phyloP scores from a whole-genome alignment of 2,797 vertebrate species.

The Thamnophis elegans region DNA sequence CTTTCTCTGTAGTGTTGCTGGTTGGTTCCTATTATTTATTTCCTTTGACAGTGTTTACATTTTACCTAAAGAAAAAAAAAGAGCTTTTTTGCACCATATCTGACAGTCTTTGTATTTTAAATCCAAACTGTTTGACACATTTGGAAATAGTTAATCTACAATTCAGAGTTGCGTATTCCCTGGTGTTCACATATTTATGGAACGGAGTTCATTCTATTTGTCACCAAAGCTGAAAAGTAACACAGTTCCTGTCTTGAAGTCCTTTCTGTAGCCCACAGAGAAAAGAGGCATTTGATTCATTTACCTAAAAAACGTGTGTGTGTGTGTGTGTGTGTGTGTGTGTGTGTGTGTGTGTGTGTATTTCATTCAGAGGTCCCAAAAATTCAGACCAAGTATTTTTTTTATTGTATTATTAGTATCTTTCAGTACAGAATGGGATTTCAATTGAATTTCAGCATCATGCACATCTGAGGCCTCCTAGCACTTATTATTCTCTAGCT shows the following conservation, averaged over 20 bases:
- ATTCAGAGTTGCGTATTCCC: neutral
- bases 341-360: no score
- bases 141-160: constrained; percentile 21
- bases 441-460: constrained; percentile 28
- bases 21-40: constrained; percentile 19
- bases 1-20: neutral
- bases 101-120: constrained; percentile 9
- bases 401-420: constrained; percentile 35
- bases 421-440: constrained; percentile 43
- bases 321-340: no score
- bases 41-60: neutral
- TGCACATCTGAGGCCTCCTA: constrained; percentile 33
- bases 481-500: constrained; percentile 23
- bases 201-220: constrained; percentile 26
- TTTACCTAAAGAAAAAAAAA: neutral
- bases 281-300: constrained; percentile 39
- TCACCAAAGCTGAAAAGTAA: constrained; percentile 35
- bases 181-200: constrained; percentile 5
- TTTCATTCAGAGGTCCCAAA: constrained; percentile 40
- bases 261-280: constrained; percentile 20
- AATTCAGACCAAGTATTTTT: constrained; percentile 16
- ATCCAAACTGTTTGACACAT: constrained; percentile 7
- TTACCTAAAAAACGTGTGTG: neutral
- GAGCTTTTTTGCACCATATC: neutral
- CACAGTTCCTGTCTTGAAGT: constrained; percentile 33